Conservation (phyloP, 2,113 vertebrate species). For the Siniperca chuatsi region DNA sequence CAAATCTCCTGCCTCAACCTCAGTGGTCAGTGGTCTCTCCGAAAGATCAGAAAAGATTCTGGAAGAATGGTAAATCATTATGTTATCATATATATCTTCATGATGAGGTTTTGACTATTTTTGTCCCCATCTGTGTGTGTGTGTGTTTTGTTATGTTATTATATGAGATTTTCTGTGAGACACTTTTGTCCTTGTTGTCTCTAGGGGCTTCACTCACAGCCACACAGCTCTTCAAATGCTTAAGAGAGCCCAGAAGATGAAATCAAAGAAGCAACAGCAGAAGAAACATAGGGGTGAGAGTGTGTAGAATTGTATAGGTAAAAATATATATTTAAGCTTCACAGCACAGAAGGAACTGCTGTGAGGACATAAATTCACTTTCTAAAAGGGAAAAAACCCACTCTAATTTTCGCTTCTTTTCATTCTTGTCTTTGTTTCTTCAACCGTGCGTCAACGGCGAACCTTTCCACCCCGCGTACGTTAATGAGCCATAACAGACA, state of each 20-base stretch:
- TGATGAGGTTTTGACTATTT: background rate
- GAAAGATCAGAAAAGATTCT: constrained; percentile 91
- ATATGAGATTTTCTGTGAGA: background rate
- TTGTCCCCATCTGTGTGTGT: background rate
- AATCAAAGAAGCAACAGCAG: constrained; percentile 82
- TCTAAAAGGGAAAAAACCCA: constrained; percentile 26
- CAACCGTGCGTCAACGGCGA: constrained; percentile 29
- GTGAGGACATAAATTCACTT: constrained; percentile 20
- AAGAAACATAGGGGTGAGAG: constrained; percentile 86
- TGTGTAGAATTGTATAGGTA: background rate
- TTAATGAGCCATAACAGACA: constrained; percentile 79
- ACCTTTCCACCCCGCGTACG: constrained; percentile 73
- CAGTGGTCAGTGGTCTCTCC: constrained; percentile 69
- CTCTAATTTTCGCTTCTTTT: constrained; percentile 26
- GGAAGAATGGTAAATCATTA: constrained; percentile 91
- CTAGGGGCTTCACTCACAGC: constrained; percentile 92
- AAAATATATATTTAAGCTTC: background rate
- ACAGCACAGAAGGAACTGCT: background rate
- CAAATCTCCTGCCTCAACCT: constrained; percentile 66
- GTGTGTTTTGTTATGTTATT: background rate
- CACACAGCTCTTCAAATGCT: constrained; percentile 92
- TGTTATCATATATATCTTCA: background rate
- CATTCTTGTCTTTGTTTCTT: constrained; percentile 49
- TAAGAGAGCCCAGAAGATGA: constrained; percentile 94
- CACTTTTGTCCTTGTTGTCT: constrained; percentile 38